Base-by-base conservation (phyloP, 37 sponge, comb jelly and placozoan species). In the Mnemiopsis leidyi region DNA sequence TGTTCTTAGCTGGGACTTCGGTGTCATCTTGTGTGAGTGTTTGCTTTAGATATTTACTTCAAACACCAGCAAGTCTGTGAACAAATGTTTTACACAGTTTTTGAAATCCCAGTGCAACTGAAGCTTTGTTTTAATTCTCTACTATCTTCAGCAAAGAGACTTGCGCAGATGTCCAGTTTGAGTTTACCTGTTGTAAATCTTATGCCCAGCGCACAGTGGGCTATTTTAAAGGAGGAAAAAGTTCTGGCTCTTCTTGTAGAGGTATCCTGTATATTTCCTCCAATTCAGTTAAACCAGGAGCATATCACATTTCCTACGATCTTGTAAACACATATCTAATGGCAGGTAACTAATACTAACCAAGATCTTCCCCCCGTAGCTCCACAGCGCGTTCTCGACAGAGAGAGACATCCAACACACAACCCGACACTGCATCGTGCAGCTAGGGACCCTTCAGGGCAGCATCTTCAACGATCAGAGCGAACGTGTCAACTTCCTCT, bases 1-100 rank as follows among this genome's bases (percentile, higher is more conserved):
- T 5, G 30, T 85, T 3, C 90, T 85, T 23, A 85, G 90, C 35
- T 85, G 90, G 90, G 90, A 85, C 30, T 85, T 85, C 90, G 90
- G 90, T 0, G 26, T 85, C 61, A 85, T 85, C 23, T 26, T 85
- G 25, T 85, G 90, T 85, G 32, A 31, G 82, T 35, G 2, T 36
- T 36, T n/a, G n/a, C n/a, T n/a, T n/a, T n/a, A 20, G 18, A 13
- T 21, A 67, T 13, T 67, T 20, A 67, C 13, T 13, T 67, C 68
- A 21, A 67, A 67, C 13, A 13, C 20, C 20, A 21, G 68, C 20
- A 67, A 67, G 68, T 67, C 20, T n/a, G n/a, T n/a, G n/a, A n/a
- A n/a, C n/a, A n/a, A n/a, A n/a, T n/a, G n/a, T n/a, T n/a, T n/a
- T n/a, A n/a, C n/a, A n/a, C n/a, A n/a, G n/a, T n/a, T n/a, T n/a